Percentiles rank a stretch among this genome's conserved stretches.
Conservation (phyloP, 2,797 vertebrate species). For the Leptodactylus fallax region DNA sequence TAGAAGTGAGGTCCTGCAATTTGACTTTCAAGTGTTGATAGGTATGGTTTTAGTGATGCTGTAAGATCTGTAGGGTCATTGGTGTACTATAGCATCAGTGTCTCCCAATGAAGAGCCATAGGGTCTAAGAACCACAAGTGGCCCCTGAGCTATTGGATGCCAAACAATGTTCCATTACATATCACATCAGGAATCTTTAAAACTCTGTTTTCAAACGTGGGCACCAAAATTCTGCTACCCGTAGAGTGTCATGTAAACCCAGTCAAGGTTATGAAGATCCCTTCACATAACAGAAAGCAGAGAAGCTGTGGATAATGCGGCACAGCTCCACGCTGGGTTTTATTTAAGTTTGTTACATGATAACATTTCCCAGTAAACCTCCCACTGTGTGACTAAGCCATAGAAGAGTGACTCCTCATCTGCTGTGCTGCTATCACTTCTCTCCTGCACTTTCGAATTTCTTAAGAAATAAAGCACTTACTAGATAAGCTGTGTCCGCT, state of each 20-base stretch:
- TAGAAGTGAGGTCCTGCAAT: background rate
- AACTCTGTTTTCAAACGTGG: background rate
- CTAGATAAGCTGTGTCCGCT: constrained; percentile 39
- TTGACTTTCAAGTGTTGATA: background rate
- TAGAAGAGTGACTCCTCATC: constrained; percentile 56
- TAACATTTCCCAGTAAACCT: constrained; percentile 59
- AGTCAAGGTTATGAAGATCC: constrained; percentile 46
- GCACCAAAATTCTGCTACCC: background rate
- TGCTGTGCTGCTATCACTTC: constrained; percentile 48
- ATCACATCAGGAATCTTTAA: background rate
- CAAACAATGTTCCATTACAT: too few species aligned
- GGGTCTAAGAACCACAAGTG: background rate
- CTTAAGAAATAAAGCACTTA: constrained; percentile 55
- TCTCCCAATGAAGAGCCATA: background rate
- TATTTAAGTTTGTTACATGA: constrained; percentile 62
- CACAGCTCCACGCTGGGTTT: constrained; percentile 53
- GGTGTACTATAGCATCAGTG: background rate
- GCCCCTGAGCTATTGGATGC: background rate
- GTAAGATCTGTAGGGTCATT: background rate
- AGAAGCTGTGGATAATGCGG: constrained; percentile 46
- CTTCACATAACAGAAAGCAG: constrained; percentile 36
- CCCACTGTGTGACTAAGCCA: constrained; percentile 57
- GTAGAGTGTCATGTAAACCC: background rate
- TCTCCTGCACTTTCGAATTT: constrained; percentile 35
- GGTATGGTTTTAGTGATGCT: background rate